These are phyloP conservation scores for Drosophila kambysellisi DNA, from an alignment of 2,888 invertebrate genomes.

Conservation along the genomic window DNA sequence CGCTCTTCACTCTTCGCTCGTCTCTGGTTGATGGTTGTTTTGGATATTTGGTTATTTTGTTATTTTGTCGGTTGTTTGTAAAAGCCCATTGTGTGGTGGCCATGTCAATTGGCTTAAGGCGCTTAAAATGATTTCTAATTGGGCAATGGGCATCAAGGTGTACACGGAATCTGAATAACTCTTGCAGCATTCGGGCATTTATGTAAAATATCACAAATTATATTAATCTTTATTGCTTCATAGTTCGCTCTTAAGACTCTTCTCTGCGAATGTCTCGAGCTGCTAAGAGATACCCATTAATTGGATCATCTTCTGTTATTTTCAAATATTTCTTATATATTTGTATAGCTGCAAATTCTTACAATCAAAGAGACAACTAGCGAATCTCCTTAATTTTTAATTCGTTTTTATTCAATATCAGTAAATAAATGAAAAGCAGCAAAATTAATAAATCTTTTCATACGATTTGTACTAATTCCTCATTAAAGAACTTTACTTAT, in stretches of 20 bases:
- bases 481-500: background rate
- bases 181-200: background rate
- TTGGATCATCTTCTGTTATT: background rate
- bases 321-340: background rate
- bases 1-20: slow-evolving; percentile 17
- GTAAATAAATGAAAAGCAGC: background rate
- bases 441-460: background rate
- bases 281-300: background rate
- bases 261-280: background rate
- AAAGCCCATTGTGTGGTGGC: slow-evolving; percentile 49
- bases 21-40: slow-evolving; percentile 25
- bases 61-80: slow-evolving; percentile 40
- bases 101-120: slow-evolving; percentile 73
- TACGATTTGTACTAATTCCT: background rate
- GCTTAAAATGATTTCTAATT: slow-evolving; percentile 83
- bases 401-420: background rate
- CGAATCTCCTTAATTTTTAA: background rate
- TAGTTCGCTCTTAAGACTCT: background rate
- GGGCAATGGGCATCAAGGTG: slow-evolving; percentile 50
- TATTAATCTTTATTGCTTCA: background rate
- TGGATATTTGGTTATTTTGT: slow-evolving; percentile 21
- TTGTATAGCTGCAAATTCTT: background rate
- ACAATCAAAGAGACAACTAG: background rate
- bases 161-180: slow-evolving; percentile 10
- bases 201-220: slow-evolving; percentile 1